A percentile compares a stretch with the other conserved stretches of the same genome.
phyloP scores from a whole-genome alignment of 2,797 vertebrate genomes.

The Melopsittacus undulatus region DNA sequence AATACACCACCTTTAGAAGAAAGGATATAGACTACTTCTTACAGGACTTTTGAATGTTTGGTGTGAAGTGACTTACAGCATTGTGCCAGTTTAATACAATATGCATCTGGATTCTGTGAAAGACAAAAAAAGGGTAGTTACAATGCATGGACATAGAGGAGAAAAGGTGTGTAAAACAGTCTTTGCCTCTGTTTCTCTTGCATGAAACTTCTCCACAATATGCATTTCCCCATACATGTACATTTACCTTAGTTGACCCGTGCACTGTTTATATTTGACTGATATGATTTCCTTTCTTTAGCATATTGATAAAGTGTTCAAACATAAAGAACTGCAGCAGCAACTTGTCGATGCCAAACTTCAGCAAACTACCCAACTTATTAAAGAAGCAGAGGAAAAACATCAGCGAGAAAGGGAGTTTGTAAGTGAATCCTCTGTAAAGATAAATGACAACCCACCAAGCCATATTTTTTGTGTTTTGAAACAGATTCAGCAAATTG shows the following conservation, averaged over 20 bases:
- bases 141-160: fast-evolving
- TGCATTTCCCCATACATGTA: not conserved
- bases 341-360: slow-evolving; percentile 97
- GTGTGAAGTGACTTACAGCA: not conserved
- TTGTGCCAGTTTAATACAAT: not conserved
- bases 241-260: not conserved
- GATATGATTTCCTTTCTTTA: slow-evolving; percentile 44
- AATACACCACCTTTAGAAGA: not conserved
- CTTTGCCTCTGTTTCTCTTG: not conserved
- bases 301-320: slow-evolving; percentile 99
- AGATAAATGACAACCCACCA: not conserved
- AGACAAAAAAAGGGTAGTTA: not conserved
- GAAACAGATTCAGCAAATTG: not conserved
- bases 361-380: slow-evolving; percentile 94
- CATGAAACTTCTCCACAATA: not conserved
- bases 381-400: slow-evolving; percentile 96
- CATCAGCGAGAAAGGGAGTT: slow-evolving; percentile 94
- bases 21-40: not conserved
- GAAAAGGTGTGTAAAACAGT: not conserved
- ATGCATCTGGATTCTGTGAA: not conserved
- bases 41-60: not conserved
- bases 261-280: not conserved
- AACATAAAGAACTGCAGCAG: slow-evolving; percentile 97
- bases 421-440: slow-evolving; percentile 80
- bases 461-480: not conserved